Base-by-base conservation (phyloP, 2,113 vertebrate genomes). In the Nesoenas mayeri region DNA sequence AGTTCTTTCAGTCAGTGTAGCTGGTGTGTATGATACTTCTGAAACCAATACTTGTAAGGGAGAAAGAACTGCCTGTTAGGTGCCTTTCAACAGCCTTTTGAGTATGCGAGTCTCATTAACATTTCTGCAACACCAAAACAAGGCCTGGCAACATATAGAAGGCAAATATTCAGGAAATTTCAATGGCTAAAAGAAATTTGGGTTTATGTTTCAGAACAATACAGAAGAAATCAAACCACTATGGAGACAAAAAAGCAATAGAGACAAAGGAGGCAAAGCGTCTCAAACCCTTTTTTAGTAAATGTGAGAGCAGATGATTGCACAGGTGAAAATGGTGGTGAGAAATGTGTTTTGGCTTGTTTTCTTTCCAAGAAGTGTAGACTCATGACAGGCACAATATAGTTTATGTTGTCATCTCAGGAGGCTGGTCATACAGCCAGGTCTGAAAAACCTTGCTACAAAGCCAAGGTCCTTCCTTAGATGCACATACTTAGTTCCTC, bases 201-300 rank as follows among this genome's bases (percentile, higher is more conserved):
- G 6, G 32, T 92, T 88, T 90, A 47, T 60, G 72, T 91, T 89
- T 83, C 60, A 56, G n/a, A 79, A 60, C 69, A 93, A 66, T 75
- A 19, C 11, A 54, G 51, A 95, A 94, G 86, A 91, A 50, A 61
- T 82, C 64, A 93, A 69, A 38, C n/a, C 20, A 70, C 31, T 62
- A 10, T 3, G 3, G 72, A 91, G 38, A 66, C 3, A 1, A 26
- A 92, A 96, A 97, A 67, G 65, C 79, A 94, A 36, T 34, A 58
- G 79, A 91, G 32, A 82, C 62, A 87, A 67, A 95, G 97, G 75
- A 97, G 88, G 56, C 20, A 91, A 51, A 91, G 6, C 61, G 8
- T 79, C 69, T 90, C 34, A 85, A 79, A 54, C 5, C 5, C 29
- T 36, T 48, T 94, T 70, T 36, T 54, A 42, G 48, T 42, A 56